Base-by-base conservation (phyloP, 2,888 invertebrate genomes). In the Diabrotica balteata region DNA sequence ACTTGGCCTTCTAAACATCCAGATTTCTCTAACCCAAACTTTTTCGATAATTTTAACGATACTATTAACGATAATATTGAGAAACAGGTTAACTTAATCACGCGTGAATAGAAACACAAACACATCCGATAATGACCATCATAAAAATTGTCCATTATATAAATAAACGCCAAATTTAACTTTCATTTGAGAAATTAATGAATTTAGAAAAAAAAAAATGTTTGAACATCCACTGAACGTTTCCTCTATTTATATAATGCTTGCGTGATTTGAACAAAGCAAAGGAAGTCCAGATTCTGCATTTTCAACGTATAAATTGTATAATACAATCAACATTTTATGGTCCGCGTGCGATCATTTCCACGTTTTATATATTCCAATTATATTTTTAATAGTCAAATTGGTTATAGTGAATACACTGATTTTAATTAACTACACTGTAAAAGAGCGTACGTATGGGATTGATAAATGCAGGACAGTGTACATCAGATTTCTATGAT, bases 241-340 rank as follows among this genome's bases (percentile, higher is more conserved):
- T 80, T 80, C 79, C 79, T 78, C 73, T 73, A 74, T 77, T 80
- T 79, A 79, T 77, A 72, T 78, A 79, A 80, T 69, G 74, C 75
- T 79, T 77, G 79, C 79, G 79, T 80, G 80, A 70, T 65, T 65
- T 68, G 68, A 74, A 80, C 79, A 79, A 79, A 79, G 74, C 74
- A 77, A 66, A 80, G 80, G 80, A 80, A 79, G 79, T 74, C 57
- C 72, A 69, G 73, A 74, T 71, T 73, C 73, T 68, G 69, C 68
- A 67, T 68, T 69, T 69, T 69, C 67, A 69, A 70, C 71, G 65
- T 70, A 67, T 72, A 69, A 69, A 71, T 72, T 70, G 70, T 67
- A 62, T 72, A 67, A 66, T 72, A 73, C 71, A 72, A 70, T 72
- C 71, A 66, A 68, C 71, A 70, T 68, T 73, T 73, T 71, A 73